These are phyloP conservation scores for Apomyelois bistriatella DNA, from an alignment of 2,888 invertebrate genomes.

Conservation along the genomic window DNA sequence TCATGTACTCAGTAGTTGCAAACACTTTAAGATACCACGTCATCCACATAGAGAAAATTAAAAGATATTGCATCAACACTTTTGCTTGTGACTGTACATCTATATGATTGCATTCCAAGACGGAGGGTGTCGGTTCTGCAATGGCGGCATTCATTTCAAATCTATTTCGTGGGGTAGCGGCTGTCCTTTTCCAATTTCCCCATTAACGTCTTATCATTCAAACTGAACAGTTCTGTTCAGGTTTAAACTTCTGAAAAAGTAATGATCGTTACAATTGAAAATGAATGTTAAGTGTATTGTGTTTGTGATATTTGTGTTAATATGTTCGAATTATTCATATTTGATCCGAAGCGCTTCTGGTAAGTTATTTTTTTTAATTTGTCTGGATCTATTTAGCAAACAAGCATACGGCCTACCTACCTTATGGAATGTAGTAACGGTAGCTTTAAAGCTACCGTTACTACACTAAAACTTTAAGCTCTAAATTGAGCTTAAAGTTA, in stretches of 20 bases:
- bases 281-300: slow-evolving; percentile 44
- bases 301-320: slow-evolving; percentile 40
- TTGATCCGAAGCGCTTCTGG: slow-evolving; percentile 40
- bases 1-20: no score
- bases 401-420: no score
- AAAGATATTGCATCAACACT: neutral
- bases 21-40: no score
- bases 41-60: no score
- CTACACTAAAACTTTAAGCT: no score
- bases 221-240: slow-evolving; percentile 18
- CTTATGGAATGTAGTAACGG: no score
- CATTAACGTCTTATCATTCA: slow-evolving; percentile 33
- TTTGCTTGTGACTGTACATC: neutral
- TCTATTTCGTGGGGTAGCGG: slow-evolving; percentile 19
- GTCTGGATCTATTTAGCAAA: no score
- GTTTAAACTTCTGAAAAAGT: slow-evolving; percentile 4
- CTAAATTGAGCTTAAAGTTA: no score
- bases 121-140: neutral
- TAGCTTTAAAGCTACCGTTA: no score
- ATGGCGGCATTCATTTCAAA: slow-evolving; percentile 9
- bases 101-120: neutral
- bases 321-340: slow-evolving; percentile 47
- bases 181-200: slow-evolving; percentile 12
- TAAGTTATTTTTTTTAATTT: slow-evolving; percentile 24
- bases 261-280: slow-evolving; percentile 16